Percentiles rank a stretch among this genome's conserved stretches.
Evolutionary conservation across 2,888 invertebrate species (phyloP).

Genomic region (Rhagonycha fulva): DNA sequence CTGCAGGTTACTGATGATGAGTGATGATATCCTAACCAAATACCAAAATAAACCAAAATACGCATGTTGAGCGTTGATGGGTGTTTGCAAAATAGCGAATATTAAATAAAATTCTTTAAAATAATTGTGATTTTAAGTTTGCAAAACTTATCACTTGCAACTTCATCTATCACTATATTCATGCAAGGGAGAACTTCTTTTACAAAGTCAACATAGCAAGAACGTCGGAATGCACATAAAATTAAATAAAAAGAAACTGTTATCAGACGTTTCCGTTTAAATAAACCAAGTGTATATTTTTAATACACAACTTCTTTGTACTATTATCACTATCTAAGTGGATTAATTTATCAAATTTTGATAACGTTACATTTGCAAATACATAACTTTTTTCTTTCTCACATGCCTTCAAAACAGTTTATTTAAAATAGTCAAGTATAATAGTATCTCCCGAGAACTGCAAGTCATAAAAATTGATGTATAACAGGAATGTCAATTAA

Average conservation of each 20-base stretch:
- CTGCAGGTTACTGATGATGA: too few relatives aligned
- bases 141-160: too few relatives aligned
- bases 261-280: neutral
- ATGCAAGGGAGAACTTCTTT: neutral
- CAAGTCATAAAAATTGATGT: neutral
- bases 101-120: too few relatives aligned
- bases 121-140: too few relatives aligned
- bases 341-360: neutral
- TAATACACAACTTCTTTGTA: neutral
- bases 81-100: too few relatives aligned
- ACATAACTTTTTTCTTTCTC: neutral
- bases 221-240: neutral
- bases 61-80: too few relatives aligned
- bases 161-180: neutral
- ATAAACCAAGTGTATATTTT: neutral
- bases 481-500: too few relatives aligned
- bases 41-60: too few relatives aligned
- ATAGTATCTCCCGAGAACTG: neutral
- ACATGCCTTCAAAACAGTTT: neutral
- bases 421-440: neutral
- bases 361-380: neutral
- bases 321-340: neutral
- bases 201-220: neutral
- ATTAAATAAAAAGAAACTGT: neutral
- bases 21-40: too few relatives aligned